Percentiles rank a stretch among this genome's conserved stretches.
Evolutionary conservation across 2,797 vertebrate genomes (phyloP).

Genomic region (Chromis chromis): DNA sequence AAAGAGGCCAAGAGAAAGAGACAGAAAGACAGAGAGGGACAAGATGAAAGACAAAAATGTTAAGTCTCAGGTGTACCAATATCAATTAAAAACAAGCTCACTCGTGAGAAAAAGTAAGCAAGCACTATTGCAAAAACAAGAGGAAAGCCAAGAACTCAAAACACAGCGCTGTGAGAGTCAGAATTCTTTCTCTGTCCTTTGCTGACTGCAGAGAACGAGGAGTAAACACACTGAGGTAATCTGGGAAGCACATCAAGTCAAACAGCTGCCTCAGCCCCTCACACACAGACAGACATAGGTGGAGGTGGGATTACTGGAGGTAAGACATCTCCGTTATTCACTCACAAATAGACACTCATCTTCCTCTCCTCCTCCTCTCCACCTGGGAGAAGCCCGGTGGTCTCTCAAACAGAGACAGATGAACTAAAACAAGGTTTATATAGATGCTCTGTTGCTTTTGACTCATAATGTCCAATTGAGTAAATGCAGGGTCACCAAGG

Average conservation of each 20-base stretch:
- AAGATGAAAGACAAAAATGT: constrained; percentile 7
- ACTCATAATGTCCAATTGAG: constrained; percentile 26
- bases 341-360: background rate
- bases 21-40: constrained; percentile 13
- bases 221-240: constrained; percentile 74
- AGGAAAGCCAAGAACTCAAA: constrained; percentile 37
- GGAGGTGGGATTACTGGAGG: constrained; percentile 58
- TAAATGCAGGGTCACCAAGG: constrained; percentile 31
- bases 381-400: constrained; percentile 33
- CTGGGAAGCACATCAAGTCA: constrained; percentile 72
- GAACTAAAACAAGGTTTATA: constrained; percentile 35
- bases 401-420: constrained; percentile 33
- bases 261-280: constrained; percentile 65
- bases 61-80: constrained; percentile 5
- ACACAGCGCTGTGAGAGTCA: constrained; percentile 25
- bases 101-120: constrained; percentile 32
- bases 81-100: constrained; percentile 31
- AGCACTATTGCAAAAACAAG: constrained; percentile 35
- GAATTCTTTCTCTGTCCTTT: constrained; percentile 32
- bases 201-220: constrained; percentile 55
- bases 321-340: constrained; percentile 27
- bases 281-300: constrained; percentile 48
- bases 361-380: constrained; percentile 16
- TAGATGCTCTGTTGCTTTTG: constrained; percentile 35
- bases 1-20: constrained; percentile 17